Base-by-base conservation (phyloP, 2,888 invertebrate genomes). In the Napeogenes inachia region DNA sequence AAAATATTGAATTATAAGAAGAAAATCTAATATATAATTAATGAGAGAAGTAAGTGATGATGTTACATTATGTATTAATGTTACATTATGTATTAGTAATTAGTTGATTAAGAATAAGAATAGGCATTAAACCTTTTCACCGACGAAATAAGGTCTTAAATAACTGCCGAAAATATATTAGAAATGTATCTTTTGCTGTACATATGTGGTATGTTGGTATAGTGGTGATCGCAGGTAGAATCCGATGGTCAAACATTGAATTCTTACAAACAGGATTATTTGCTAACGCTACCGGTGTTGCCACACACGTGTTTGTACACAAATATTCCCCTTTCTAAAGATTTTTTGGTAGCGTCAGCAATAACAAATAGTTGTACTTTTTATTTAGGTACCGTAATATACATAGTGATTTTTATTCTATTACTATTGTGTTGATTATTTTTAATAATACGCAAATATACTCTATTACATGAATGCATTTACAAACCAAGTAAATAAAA, bases 281-380 rank as follows among this genome's bases (percentile, higher is more conserved):
- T 89, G 83, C 81, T 73, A 76, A 80, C 77, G 89, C 89, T 89
- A 89, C 89, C 82, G 86, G 89, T 87, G 87, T 89, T 88, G 87
- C 88, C 89, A 87, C 89, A 88, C 88, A 84, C 88, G 79, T 79
- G 79, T 76, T 74, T 75, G 76, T 77, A 71, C 68, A 80, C 85
- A 89, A 88, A 89, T 84, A 88, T 78, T 78, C 78, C 76, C 81
- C 79, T 72, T 71, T 74, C 68, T 76, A 75, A 74, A 80, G 68
- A 67, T 70, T 85, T 84, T 86, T 85, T 79, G 82, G 79, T 82
- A 87, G 63, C 64, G 85, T 79, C 76, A 54, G 77, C 79, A 79
- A 59, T 10, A 42, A 12, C 42, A 42, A 10, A 10, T 42, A 42
- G 42, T 42, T 42, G 10, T 1, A 2, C 10, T 42, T 42, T 42